Evolutionary conservation across 1,140 invertebrate genomes (phyloP).

Genomic region (Drosophila pruinosa): DNA sequence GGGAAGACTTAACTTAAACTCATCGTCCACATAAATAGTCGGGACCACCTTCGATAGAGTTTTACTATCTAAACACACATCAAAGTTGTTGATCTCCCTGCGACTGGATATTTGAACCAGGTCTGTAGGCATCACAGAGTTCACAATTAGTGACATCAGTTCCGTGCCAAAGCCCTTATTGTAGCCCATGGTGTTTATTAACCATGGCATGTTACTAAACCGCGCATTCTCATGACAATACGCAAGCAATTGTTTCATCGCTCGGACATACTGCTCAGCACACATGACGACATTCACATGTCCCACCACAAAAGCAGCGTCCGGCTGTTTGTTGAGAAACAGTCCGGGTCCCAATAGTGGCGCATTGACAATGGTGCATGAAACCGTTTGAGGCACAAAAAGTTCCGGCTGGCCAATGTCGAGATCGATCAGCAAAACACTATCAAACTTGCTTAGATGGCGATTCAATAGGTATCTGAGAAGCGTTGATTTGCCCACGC

Average conservation of each 20-base stretch:
- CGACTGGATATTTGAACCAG: constrained; percentile 84
- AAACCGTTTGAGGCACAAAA: constrained; percentile 87
- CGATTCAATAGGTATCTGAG: constrained; percentile 87
- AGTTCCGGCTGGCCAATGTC: constrained; percentile 92
- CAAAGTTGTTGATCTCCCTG: constrained; percentile 84
- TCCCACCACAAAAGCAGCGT: constrained; percentile 83
- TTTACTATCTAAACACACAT: constrained; percentile 69
- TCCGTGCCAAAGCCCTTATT: constrained; percentile 84
- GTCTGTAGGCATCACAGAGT: constrained; percentile 83
- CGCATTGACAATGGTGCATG: constrained; percentile 84
- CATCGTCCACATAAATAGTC: constrained; percentile 49
- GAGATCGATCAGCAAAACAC: constrained; percentile 87
- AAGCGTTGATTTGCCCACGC: constrained; percentile 90
- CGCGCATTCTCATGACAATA: constrained; percentile 54
- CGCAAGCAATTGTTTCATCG: constrained; percentile 82
- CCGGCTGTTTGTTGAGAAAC: constrained; percentile 62
- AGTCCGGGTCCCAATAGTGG: constrained; percentile 90
- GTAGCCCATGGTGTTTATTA: constrained; percentile 88
- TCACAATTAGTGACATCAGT: constrained; percentile 83
- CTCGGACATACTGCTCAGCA: constrained; percentile 83
- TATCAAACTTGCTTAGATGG: constrained; percentile 81
- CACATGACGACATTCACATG: constrained; percentile 84
- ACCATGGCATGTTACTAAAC: constrained; percentile 83
- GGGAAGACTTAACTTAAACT: constrained; percentile 17
- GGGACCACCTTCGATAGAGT: constrained; percentile 59